Base-by-base conservation (phyloP, 1,140 invertebrate genomes). In the Cydia pomonella region DNA sequence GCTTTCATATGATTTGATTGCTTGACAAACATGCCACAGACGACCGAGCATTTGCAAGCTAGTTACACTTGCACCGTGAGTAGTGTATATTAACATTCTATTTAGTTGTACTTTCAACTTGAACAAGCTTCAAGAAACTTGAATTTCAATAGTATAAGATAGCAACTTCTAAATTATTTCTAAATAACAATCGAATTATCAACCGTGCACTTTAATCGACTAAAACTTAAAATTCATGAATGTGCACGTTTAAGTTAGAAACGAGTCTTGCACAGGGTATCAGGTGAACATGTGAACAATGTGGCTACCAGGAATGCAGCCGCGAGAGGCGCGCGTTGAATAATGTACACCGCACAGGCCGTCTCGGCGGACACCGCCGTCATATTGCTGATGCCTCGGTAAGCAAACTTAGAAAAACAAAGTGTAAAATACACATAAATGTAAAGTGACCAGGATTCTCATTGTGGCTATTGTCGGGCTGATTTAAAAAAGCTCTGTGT, bases 241-340 rank as follows among this genome's bases (percentile, higher is more conserved):
- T 33, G 63, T 66, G 63, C 27, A 9, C 16, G 27, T 66, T 66
- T 41, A 69, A n/a, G 41, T 69, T 69, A 69, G 33, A 25, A 63
- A 66, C 64, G 29, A 69, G 64, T 41, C 64, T 41, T 66, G 63
- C 64, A 69, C 63, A 69, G 64, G 75, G 77, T 76, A 80, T 78
- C 77, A 80, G 79, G 77, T 78, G 79, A 76, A 76, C 80, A 84
- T 79, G 80, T 80, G 81, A 86, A 80, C 75, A 79, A 79, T 81
- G 77, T 78, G 72, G 66, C 69, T 79, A 79, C 72, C 69, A 75
- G 81, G 84, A 85, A 85, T 85, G 81, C 81, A 80, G 76, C 72
- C 72, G 73, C 79, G 72, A 73, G 84, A 78, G 73, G 80, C 76
- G 76, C 80, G 78, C 74, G 64, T 80, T 86, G 85, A 86, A 86